A percentile compares a stretch with the other conserved stretches of the same genome.
These are phyloP conservation scores for Eptesicus fuscus DNA, from an alignment of 2,113 vertebrate genomes.

Conservation along the genomic window DNA sequence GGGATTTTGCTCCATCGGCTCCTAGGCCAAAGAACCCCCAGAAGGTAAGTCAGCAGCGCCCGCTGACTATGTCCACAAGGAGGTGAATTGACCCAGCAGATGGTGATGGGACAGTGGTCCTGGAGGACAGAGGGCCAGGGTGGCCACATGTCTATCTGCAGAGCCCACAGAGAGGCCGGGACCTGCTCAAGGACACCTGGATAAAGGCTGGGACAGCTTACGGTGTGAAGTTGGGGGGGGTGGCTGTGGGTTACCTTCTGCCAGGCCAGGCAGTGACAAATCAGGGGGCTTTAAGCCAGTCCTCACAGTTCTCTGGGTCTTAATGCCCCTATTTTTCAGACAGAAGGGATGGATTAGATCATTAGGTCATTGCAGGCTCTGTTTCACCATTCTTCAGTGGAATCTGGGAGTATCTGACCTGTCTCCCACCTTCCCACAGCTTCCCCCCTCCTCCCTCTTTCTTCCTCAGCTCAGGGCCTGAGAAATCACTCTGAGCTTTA, in stretches of 20 bases:
- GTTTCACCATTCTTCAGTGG: background rate
- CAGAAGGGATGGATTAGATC: background rate
- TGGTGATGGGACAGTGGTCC: background rate
- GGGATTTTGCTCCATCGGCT: background rate
- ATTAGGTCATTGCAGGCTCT: background rate
- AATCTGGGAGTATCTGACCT: background rate
- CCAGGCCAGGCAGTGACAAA: background rate
- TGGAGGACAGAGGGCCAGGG: background rate
- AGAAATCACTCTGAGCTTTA: conserved; percentile 39
- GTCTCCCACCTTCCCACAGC: accelerated
- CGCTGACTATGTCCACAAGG: background rate
- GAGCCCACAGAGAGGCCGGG: background rate
- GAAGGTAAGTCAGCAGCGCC: background rate
- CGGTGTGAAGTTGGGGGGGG: background rate
- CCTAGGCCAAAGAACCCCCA: background rate
- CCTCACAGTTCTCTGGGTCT: background rate
- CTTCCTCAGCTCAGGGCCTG: background rate
- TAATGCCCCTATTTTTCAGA: background rate
- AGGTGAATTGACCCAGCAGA: background rate
- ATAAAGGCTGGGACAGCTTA: background rate
- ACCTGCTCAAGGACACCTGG: background rate
- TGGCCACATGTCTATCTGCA: background rate
- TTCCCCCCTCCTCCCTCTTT: background rate
- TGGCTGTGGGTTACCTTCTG: background rate
- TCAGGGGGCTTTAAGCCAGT: background rate